Evolutionary conservation across 2,797 vertebrate genomes (phyloP).

Genomic region (Scleropages formosus): DNA sequence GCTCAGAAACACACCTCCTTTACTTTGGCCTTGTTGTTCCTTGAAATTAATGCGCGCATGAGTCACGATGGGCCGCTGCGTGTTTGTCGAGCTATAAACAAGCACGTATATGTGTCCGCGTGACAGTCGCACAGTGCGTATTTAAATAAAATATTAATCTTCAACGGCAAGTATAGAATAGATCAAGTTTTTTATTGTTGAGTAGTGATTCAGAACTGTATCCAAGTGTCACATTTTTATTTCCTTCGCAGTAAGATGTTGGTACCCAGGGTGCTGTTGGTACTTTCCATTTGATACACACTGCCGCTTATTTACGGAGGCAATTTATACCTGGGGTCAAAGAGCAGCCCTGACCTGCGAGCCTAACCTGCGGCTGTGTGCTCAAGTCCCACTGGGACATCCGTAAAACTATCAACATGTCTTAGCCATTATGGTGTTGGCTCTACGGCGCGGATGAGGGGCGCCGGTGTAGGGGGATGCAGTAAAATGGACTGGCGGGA

Average conservation of each 20-base stretch:
- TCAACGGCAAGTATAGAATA: not conserved
- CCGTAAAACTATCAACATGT: not conserved
- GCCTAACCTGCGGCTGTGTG: constrained; percentile 3
- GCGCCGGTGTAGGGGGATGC: constrained; percentile 42
- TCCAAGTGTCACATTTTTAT: not conserved
- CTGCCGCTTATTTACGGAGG: constrained; percentile 5
- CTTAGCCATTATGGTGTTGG: constrained; percentile 12
- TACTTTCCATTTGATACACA: not conserved
- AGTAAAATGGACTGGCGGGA: constrained; percentile 66
- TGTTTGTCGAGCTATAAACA: not conserved
- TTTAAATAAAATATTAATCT: not conserved
- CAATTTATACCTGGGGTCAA: constrained; percentile 10
- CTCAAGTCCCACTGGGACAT: not conserved
- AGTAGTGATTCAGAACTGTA: not conserved
- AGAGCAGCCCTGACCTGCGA: not conserved
- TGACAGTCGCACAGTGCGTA: not conserved
- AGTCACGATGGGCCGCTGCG: no score
- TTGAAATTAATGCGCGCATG: no score
- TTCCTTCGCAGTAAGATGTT: not conserved
- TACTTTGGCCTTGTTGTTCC: no score
- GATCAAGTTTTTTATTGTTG: not conserved
- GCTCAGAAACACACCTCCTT: no score
- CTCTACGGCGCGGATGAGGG: not conserved
- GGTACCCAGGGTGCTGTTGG: not conserved
- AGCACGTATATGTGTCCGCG: not conserved